Evolutionary conservation across 1,140 invertebrate genomes (phyloP).

Genomic region (Brachionus rotundiformis): DNA sequence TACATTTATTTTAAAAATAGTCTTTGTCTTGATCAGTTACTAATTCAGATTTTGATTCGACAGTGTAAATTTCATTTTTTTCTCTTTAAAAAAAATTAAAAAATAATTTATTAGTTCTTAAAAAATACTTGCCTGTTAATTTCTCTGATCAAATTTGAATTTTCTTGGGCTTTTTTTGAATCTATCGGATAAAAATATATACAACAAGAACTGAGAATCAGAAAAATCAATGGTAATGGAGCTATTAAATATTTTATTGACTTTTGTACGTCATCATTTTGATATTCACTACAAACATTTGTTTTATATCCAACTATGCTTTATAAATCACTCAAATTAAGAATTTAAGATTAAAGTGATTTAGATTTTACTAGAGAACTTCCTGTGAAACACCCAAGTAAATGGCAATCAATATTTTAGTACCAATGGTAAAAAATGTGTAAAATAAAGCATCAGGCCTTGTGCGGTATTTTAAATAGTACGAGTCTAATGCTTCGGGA

Average conservation of each 20-base stretch:
- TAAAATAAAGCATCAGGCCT: conserved; percentile 48
- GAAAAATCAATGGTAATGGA: neutral
- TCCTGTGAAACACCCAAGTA: conserved; percentile 36
- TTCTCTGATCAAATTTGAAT: neutral
- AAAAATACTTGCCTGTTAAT: neutral
- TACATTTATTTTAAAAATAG: neutral
- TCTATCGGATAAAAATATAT: conserved; percentile 50
- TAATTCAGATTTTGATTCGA: neutral
- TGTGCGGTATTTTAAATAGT: conserved; percentile 26
- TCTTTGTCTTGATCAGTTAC: neutral
- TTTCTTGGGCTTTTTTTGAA: conserved; percentile 34
- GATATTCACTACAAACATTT: neutral
- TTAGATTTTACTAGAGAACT: conserved; percentile 36
- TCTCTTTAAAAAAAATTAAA: neutral
- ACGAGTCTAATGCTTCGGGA: conserved; percentile 38
- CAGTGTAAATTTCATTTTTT: neutral
- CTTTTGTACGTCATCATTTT: neutral
- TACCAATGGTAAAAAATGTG: conserved; percentile 28
- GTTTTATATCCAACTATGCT: conserved; percentile 36
- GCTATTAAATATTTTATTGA: conserved; percentile 30
- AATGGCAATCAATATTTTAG: conserved; percentile 49
- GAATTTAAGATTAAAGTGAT: no score
- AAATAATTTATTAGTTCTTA: neutral
- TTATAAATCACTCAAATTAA: no score
- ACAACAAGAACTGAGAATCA: neutral